Evolutionary conservation across 2,888 invertebrate species (phyloP).

Genomic region (Lepeophtheirus nordmannii): DNA sequence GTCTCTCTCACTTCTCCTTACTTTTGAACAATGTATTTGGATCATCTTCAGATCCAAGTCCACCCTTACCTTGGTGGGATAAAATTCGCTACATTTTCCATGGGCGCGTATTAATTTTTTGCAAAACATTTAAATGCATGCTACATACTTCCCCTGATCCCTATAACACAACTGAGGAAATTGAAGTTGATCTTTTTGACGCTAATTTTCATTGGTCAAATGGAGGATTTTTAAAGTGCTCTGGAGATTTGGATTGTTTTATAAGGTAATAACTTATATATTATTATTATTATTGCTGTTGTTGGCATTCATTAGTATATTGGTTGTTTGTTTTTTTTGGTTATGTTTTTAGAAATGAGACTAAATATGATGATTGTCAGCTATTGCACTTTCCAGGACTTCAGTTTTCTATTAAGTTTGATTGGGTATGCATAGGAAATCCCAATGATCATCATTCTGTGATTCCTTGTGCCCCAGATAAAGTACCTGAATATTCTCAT

Average conservation of each 20-base stretch:
- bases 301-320: neutral
- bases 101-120: conserved; percentile 73
- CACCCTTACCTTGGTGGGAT: conserved; percentile 91
- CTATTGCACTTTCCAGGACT: conserved; percentile 78
- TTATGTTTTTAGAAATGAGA: conserved; percentile 76
- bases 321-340: neutral
- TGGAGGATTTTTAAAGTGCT: conserved; percentile 39
- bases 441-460: conserved; percentile 90
- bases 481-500: conserved; percentile 88
- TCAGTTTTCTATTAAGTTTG: conserved; percentile 57
- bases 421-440: conserved; percentile 82
- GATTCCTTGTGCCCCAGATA: conserved; percentile 85
- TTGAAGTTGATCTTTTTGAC: conserved; percentile 91
- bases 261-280: neutral
- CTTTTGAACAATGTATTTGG: conserved; percentile 37
- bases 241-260: neutral
- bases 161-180: conserved; percentile 95
- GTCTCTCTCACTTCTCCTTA: conserved; percentile 71
- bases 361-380: conserved; percentile 95
- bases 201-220: conserved; percentile 92
- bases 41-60: conserved; percentile 62
- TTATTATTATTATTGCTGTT: neutral
- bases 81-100: conserved; percentile 80
- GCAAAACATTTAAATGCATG: conserved; percentile 70
- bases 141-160: conserved; percentile 92